Conservation (phyloP, 2,113 vertebrate genomes). For the Xenopus borealis region DNA sequence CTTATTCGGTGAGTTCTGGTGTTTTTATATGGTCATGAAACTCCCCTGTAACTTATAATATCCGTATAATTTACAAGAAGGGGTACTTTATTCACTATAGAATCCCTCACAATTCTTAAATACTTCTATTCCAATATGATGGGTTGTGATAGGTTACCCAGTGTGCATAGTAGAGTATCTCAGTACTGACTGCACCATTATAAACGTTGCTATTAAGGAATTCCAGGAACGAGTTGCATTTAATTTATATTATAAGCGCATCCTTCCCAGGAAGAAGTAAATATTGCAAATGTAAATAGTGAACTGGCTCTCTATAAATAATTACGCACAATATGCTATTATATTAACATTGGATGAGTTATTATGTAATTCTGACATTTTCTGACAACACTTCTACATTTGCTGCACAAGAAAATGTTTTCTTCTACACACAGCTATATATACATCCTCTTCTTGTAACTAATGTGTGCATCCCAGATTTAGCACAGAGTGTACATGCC, state of each 20-base stretch:
- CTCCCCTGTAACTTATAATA: too few relatives aligned
- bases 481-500: background rate
- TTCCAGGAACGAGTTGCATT: background rate
- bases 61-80: too few relatives aligned
- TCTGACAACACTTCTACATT: constrained; percentile 10
- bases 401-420: constrained; percentile 19
- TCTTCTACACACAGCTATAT: constrained; percentile 27
- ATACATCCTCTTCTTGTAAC: constrained; percentile 30
- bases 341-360: constrained; percentile 24
- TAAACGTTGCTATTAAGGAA: background rate
- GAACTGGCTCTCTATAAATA: background rate
- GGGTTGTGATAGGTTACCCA: background rate
- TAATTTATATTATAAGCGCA: constrained; percentile 1
- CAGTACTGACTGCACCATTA: background rate
- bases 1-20: too few relatives aligned
- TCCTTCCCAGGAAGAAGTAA: background rate
- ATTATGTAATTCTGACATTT: constrained; percentile 12
- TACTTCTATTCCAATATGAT: constrained; percentile 1
- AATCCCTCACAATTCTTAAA: too few relatives aligned
- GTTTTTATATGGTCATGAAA: too few relatives aligned
- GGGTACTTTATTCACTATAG: too few relatives aligned
- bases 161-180: background rate
- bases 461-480: constrained; percentile 11
- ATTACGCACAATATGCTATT: background rate
- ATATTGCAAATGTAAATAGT: constrained; percentile 10